Evolutionary conservation across 2,888 invertebrate species (phyloP).

Genomic region (Drosophila merina): DNA sequence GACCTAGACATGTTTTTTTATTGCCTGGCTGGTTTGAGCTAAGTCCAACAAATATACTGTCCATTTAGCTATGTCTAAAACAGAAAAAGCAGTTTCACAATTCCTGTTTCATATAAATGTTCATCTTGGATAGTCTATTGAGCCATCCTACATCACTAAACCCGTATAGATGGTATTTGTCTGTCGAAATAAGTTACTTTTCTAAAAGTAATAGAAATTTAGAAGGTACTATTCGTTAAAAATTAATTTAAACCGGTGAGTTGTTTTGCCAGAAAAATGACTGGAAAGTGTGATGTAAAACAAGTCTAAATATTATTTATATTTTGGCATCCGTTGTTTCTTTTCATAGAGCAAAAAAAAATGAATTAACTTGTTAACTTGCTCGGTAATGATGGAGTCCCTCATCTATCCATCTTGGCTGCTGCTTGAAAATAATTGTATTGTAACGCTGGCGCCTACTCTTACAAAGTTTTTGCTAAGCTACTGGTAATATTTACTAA

Average conservation of each 20-base stretch:
- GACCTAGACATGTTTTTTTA: slow-evolving; percentile 39
- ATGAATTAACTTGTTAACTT: neutral
- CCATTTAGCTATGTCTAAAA: slow-evolving; percentile 18
- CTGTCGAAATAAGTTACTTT: neutral
- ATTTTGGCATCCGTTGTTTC: slow-evolving; percentile 6
- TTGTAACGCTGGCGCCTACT: slow-evolving; percentile 18
- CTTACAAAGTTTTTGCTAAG: slow-evolving; percentile 36
- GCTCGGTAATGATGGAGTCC: neutral
- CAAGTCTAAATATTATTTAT: neutral
- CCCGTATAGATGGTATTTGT: neutral
- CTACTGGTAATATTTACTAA: slow-evolving; percentile 43
- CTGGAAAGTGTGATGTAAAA: neutral
- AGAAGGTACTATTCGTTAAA: neutral
- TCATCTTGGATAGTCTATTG: neutral
- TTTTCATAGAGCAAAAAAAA: neutral
- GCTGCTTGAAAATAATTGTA: slow-evolving; percentile 32
- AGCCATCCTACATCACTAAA: neutral
- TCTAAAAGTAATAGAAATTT: neutral
- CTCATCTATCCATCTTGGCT: slow-evolving; percentile 10
- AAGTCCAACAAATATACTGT: slow-evolving; percentile 19
- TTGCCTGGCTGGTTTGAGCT: slow-evolving; percentile 38
- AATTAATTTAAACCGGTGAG: neutral
- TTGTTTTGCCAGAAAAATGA: too few species aligned
- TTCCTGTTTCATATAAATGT: slow-evolving; percentile 1
- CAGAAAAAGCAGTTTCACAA: neutral